Evolutionary conservation across 92 coral and sea anemone species (phyloP), one percentile per base, ranked within the genome.

Genomic region (Bergia puertoricense): DNA sequence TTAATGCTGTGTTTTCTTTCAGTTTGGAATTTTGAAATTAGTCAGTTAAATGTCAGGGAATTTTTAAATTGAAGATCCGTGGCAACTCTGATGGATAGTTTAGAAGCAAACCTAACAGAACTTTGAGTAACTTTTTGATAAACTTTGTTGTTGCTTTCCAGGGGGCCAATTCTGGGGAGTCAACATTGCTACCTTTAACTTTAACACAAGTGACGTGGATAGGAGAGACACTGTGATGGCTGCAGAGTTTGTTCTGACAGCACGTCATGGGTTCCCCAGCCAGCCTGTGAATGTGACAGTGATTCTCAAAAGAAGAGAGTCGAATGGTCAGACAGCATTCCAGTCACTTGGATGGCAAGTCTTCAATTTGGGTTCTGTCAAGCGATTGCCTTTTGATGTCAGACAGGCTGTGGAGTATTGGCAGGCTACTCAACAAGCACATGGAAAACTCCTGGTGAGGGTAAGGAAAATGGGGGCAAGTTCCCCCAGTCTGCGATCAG

Each of bases 271-370:
- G 36, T 76, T 76, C 42, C 80, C 80, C 50, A 76, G 80, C 22
- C 54, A 76, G 16, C 80, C 80, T n/a, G 46, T 76, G n/a, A 76
- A 76, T 6, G 37, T 43, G 46, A 42, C 80, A 74, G 23, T 74
- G 36, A 16, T 15, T 40, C 80, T 76, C 6, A 37, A 42, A n/a
- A 40, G 80, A 76, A 76, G 4, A 13, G 46, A 18, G 36, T 45
- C 9, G 6, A 42, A 42, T 8, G 9, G 51, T 8, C 48, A 2
- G 16, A 82, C 76, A n/a, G 43, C 30, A 22, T 44, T 43, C 22
- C 15, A 82, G 20, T 46, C 86, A 65, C 86, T 82, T 67, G 73
- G 76, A 11, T 82, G 87, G 68, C 74, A 84, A 48, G 74, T 84
- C 30, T 8, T 84, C 48, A 36, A 76, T 16, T 45, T 10, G 13